Evolutionary conservation across 2,113 vertebrate species (phyloP).

Genomic region (Boleophthalmus pectinirostris): DNA sequence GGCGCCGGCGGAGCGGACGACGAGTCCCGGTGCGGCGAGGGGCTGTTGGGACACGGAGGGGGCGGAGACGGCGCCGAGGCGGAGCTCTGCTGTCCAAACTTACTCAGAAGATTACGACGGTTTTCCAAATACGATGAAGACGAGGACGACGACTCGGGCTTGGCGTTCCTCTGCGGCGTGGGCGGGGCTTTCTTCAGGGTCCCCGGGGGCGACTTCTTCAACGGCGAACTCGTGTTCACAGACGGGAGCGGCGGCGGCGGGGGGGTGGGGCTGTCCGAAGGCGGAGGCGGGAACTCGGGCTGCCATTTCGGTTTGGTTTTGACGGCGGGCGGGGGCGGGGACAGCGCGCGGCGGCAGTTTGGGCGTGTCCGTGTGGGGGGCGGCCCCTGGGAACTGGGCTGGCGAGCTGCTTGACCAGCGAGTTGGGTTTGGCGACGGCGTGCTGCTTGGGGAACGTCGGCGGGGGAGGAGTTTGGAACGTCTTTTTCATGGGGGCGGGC

Average conservation of each 20-base stretch:
- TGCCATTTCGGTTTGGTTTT: slow-evolving; percentile 96
- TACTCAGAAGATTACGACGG: slow-evolving; percentile 87
- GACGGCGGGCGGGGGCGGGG: slow-evolving; percentile 89
- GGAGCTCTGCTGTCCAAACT: slow-evolving; percentile 74
- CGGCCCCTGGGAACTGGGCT: slow-evolving; percentile 87
- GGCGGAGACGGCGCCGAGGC: slow-evolving; percentile 40
- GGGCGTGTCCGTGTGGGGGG: slow-evolving; percentile 53
- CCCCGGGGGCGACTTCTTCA: slow-evolving; percentile 74
- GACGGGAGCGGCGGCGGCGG: slow-evolving; percentile 74
- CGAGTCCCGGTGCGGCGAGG: slow-evolving; percentile 81
- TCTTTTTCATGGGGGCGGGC: slow-evolving; percentile 79
- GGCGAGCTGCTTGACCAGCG: slow-evolving; percentile 86
- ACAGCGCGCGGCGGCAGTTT: slow-evolving; percentile 83
- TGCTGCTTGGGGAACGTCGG: slow-evolving; percentile 89
- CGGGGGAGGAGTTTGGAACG: slow-evolving; percentile 77
- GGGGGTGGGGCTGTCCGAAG: slow-evolving; percentile 75
- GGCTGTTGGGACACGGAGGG: slow-evolving; percentile 54
- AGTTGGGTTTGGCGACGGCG: slow-evolving; percentile 78
- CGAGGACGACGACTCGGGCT: slow-evolving; percentile 77
- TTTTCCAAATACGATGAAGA: slow-evolving; percentile 83
- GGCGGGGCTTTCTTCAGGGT: slow-evolving; percentile 88
- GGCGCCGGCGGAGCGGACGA: slow-evolving; percentile 82
- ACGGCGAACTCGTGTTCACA: slow-evolving; percentile 76
- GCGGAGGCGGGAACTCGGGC: slow-evolving; percentile 79
- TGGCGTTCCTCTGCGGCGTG: slow-evolving; percentile 89